A percentile compares a stretch with the other conserved stretches of the same genome.
Conservation (phyloP, 2,113 vertebrate genomes). For the Cheirogaleus medius region DNA sequence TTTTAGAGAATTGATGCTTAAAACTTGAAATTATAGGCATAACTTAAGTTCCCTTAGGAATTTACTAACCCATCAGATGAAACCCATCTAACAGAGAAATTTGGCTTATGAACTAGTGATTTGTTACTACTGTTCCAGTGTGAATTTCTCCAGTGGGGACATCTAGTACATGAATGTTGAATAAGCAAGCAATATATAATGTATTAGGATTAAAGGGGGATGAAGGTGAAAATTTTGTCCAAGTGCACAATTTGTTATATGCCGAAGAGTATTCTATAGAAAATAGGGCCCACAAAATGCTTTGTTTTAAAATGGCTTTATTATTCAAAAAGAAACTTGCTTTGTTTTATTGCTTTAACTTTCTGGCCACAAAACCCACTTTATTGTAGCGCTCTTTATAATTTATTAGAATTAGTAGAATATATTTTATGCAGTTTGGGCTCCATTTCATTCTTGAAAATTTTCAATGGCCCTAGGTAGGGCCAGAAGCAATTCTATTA, state of each 20-base stretch:
- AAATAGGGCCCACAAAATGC: neutral
- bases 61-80: neutral
- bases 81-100: neutral
- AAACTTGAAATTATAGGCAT: constrained; percentile 14
- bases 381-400: neutral
- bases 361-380: neutral
- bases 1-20: constrained; percentile 30
- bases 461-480: neutral
- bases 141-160: neutral
- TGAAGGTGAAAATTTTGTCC: neutral
- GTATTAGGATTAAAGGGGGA: neutral
- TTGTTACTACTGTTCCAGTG: neutral
- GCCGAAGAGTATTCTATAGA: neutral
- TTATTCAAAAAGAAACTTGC: neutral
- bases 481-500: neutral
- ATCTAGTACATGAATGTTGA: neutral
- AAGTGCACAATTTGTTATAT: neutral
- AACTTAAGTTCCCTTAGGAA: neutral
- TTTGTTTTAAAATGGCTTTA: neutral
- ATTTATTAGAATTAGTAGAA: neutral
- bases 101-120: neutral
- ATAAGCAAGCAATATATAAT: neutral
- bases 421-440: neutral
- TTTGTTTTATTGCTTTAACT: neutral
- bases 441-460: neutral